Percentiles rank a stretch among this genome's conserved stretches.
Evolutionary conservation across 53 echinoderm and acorn worm genomes (phyloP).

Genomic region (Henricia sp.): DNA sequence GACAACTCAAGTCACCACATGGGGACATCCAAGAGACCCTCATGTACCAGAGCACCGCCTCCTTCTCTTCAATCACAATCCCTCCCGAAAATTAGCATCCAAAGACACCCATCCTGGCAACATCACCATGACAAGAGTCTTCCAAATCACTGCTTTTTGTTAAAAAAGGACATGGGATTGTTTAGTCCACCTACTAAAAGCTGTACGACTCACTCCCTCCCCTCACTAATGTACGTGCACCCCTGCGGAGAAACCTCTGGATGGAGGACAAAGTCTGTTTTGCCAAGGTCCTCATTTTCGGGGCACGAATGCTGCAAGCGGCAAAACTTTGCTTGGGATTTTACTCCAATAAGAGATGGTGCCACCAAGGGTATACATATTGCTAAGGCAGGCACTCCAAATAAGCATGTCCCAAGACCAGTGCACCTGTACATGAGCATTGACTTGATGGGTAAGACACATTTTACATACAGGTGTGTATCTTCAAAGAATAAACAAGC

Average conservation of each 20-base stretch:
- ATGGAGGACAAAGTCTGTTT: not conserved
- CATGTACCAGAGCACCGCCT: conserved; percentile 31
- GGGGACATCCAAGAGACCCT: conserved; percentile 17
- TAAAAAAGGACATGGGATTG: not conserved
- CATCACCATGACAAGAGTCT: conserved; percentile 1
- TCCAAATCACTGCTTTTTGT: too few relatives aligned
- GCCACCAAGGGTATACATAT: not conserved
- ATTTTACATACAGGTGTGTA: too few relatives aligned
- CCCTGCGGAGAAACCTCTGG: not conserved
- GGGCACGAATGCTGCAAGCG: conserved; percentile 21
- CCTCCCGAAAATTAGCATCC: conserved; percentile 29
- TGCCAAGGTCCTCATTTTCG: conserved; percentile 15
- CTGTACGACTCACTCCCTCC: conserved; percentile 36
- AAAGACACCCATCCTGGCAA: conserved; percentile 5
- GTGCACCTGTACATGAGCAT: conserved; percentile 53
- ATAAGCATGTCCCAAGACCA: conserved; percentile 15
- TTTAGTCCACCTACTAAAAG: conserved; percentile 13
- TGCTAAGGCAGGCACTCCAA: not conserved
- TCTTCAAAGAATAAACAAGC: too few relatives aligned
- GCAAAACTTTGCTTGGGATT: conserved; percentile 45
- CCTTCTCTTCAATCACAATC: conserved; percentile 46
- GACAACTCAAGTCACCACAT: conserved; percentile 6
- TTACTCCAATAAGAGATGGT: not conserved
- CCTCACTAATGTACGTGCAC: conserved; percentile 11
- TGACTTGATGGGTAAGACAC: conserved; percentile 50